Evolutionary conservation across 1,140 invertebrate species (phyloP).

Genomic region (Drosophila pachea): DNA sequence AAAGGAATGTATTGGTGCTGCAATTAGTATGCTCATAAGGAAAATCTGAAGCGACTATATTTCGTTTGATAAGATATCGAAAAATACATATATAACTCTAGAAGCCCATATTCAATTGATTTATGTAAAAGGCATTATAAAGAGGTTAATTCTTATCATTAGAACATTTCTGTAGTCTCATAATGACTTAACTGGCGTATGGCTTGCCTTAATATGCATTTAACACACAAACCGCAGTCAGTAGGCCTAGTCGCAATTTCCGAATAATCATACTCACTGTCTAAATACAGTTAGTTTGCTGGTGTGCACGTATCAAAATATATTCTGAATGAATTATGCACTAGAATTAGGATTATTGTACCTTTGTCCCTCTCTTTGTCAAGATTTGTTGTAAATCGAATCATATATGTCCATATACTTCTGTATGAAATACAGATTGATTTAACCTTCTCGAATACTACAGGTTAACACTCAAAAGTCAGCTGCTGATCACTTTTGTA

Average conservation of each 20-base stretch:
- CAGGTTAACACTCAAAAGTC: neutral
- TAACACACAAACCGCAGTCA: neutral
- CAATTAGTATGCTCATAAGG: slow-evolving; percentile 16
- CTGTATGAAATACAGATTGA: no score
- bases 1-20: no score
- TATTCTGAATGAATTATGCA: no score
- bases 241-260: slow-evolving; percentile 1
- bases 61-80: slow-evolving; percentile 29
- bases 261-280: slow-evolving; percentile 2
- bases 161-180: slow-evolving; percentile 27
- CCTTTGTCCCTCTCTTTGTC: no score
- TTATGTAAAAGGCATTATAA: slow-evolving; percentile 33
- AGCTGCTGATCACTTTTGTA: slow-evolving; percentile 7
- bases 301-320: neutral
- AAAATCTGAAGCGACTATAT: neutral
- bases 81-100: slow-evolving; percentile 2
- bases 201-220: neutral
- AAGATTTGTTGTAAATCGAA: no score
- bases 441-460: no score
- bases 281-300: slow-evolving; percentile 14
- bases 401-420: no score
- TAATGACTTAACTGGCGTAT: slow-evolving; percentile 20
- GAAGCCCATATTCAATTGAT: slow-evolving; percentile 5
- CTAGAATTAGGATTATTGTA: no score
- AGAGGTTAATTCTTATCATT: slow-evolving; percentile 15